Evolutionary conservation across 2,888 invertebrate species (phyloP).

Genomic region (Watsonalla binaria): DNA sequence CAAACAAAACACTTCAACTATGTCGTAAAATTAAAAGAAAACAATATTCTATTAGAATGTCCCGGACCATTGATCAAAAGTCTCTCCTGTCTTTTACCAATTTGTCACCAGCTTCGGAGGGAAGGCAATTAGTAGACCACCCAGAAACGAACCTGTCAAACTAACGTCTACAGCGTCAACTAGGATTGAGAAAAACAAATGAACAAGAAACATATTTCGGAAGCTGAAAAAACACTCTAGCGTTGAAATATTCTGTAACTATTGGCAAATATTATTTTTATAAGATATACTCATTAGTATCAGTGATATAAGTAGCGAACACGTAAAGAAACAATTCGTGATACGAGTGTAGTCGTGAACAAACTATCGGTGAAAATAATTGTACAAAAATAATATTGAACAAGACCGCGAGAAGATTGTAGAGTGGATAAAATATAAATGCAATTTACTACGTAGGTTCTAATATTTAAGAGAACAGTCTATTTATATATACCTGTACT

Average conservation of each 20-base stretch:
- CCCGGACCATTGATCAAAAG: constrained; percentile 29
- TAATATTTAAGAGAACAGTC: no score
- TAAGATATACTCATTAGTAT: not conserved
- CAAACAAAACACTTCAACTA: not conserved
- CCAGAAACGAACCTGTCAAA: constrained; percentile 35
- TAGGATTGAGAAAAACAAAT: constrained; percentile 9
- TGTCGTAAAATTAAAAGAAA: not conserved
- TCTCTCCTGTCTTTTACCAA: constrained; percentile 38
- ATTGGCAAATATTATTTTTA: not conserved
- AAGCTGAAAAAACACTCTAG: not conserved
- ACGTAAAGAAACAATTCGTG: not conserved
- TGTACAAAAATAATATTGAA: not conserved
- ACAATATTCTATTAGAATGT: constrained; percentile 5
- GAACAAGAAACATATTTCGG: not conserved
- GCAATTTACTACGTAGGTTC: not conserved
- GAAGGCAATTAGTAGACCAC: constrained; percentile 55
- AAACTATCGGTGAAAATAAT: not conserved
- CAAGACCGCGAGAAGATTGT: not conserved
- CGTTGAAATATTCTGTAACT: not conserved
- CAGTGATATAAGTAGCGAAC: no score
- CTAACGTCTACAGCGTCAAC: constrained; percentile 30
- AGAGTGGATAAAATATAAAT: not conserved
- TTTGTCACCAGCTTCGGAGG: constrained; percentile 44
- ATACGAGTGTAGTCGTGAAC: not conserved
- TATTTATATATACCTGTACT: no score